Conservation (phyloP, 1,140 invertebrate species). For the Fopius arisanus region DNA sequence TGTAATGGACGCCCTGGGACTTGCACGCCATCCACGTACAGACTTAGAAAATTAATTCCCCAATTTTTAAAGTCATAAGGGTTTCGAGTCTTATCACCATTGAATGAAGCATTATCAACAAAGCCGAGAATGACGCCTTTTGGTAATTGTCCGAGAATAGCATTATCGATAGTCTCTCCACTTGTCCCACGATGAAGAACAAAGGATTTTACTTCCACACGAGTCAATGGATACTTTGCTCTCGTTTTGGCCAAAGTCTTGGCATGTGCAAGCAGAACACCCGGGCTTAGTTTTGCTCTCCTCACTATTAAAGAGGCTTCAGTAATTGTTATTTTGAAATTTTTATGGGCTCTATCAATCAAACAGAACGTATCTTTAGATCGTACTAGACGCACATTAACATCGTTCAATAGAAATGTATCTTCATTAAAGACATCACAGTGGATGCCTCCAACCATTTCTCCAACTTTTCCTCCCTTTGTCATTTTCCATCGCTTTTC, state of each 20-base stretch:
- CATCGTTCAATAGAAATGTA: too few relatives aligned
- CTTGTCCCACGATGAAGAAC: constrained; percentile 47
- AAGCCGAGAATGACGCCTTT: constrained; percentile 56
- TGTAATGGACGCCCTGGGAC: too few relatives aligned
- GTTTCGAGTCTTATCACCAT: constrained; percentile 49
- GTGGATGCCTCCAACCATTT: too few relatives aligned
- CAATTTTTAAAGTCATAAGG: constrained; percentile 40
- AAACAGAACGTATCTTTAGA: too few relatives aligned
- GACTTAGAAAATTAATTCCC: too few relatives aligned
- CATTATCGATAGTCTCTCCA: constrained; percentile 44
- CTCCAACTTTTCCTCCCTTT: background rate
- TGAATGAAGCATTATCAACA: constrained; percentile 54
- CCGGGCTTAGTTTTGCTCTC: constrained; percentile 48
- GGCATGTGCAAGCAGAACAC: constrained; percentile 49
- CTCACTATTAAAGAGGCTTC: constrained; percentile 52
- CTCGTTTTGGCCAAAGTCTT: constrained; percentile 49
- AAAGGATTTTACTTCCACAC: too few relatives aligned
- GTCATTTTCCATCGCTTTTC: background rate
- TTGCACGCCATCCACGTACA: too few relatives aligned
- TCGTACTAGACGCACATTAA: too few relatives aligned
- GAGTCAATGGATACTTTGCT: constrained; percentile 56
- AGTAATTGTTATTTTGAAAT: constrained; percentile 32
- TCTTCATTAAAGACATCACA: too few relatives aligned
- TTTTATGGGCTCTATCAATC: background rate
- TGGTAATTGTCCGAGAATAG: constrained; percentile 48